phyloP scores from a whole-genome alignment of 2,888 invertebrate species.

The Acanthococcus lagerstroemiae region DNA sequence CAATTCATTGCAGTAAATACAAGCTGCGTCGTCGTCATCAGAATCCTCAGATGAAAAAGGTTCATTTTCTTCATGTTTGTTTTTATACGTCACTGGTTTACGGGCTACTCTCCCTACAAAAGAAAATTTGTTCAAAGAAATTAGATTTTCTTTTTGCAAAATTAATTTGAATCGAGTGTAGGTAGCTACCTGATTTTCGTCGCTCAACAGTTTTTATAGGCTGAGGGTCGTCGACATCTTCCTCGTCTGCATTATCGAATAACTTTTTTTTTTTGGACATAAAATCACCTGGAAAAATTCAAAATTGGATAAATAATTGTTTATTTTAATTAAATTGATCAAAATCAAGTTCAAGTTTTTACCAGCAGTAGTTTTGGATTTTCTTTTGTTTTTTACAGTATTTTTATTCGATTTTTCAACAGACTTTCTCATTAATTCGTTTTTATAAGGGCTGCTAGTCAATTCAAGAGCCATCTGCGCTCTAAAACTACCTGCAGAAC shows the following conservation, averaged over 20 bases:
- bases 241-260: background rate
- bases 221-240: background rate
- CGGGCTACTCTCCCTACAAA: background rate
- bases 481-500: too few species aligned
- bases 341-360: background rate
- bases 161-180: too few species aligned
- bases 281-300: background rate
- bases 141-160: too few species aligned
- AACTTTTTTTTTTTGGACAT: background rate
- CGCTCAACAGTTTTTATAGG: too few species aligned
- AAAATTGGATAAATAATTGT: background rate
- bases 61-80: too few species aligned
- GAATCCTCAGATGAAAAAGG: background rate
- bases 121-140: too few species aligned
- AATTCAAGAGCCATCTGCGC: too few species aligned
- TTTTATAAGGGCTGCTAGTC: too few species aligned
- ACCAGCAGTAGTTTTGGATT: background rate
- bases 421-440: background rate
- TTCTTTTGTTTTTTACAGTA: too few species aligned
- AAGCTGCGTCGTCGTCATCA: background rate
- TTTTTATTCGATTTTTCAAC: too few species aligned
- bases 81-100: background rate
- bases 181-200: too few species aligned
- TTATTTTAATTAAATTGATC: background rate
- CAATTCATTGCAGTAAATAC: too few species aligned